These are phyloP conservation scores for Luperina nickerlii DNA, from an alignment of 2,888 invertebrate genomes.

Conservation along the genomic window DNA sequence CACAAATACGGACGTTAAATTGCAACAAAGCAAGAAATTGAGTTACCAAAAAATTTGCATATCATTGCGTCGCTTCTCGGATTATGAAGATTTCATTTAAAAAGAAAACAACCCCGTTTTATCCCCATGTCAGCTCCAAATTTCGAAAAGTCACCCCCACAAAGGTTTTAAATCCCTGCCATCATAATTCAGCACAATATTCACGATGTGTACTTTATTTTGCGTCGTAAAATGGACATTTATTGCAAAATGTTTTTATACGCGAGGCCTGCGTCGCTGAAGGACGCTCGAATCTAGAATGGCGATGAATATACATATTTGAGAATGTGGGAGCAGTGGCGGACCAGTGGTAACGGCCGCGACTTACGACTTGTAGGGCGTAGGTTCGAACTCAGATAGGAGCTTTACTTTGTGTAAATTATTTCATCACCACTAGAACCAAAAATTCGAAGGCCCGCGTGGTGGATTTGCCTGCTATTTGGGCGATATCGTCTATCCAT, in stretches of 20 bases:
- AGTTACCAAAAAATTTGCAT: constrained; percentile 7
- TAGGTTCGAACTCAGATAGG: no score
- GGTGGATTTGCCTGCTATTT: no score
- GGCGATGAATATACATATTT: constrained; percentile 14
- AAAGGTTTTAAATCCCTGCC: constrained; percentile 40
- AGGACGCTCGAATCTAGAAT: constrained; percentile 12
- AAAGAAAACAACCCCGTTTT: constrained; percentile 29
- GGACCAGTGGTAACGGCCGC: no score
- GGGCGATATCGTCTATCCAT: no score
- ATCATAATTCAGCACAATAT: constrained; percentile 51
- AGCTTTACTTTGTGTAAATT: no score
- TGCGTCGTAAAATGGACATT: constrained; percentile 49
- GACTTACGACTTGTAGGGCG: no score
- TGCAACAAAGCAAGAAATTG: constrained; percentile 3
- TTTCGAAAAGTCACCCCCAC: constrained; percentile 27
- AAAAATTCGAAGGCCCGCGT: no score
- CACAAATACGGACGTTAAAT: background rate
- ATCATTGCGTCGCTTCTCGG: background rate
- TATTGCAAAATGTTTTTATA: constrained; percentile 58
- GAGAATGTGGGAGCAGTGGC: no score
- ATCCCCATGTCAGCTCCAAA: constrained; percentile 23
- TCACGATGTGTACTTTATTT: constrained; percentile 49
- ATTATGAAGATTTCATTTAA: constrained; percentile 29
- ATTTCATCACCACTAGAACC: no score
- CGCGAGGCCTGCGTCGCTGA: constrained; percentile 9